Percentiles rank a stretch among this genome's conserved stretches.
Evolutionary conservation across 2,888 invertebrate species (phyloP).

Genomic region (Teleiodes luculella): DNA sequence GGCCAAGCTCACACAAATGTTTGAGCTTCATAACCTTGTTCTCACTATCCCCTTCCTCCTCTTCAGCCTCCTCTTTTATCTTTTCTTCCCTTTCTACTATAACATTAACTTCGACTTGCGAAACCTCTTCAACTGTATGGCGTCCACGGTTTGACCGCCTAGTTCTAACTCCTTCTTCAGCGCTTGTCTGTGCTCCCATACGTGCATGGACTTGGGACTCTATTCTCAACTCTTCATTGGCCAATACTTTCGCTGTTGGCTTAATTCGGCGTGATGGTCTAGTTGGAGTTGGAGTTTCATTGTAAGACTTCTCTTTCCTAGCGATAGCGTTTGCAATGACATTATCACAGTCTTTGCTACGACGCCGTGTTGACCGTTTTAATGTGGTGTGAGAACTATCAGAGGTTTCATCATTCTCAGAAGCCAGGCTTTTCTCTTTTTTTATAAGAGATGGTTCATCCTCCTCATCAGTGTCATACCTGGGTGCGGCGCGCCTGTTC

Average conservation of each 20-base stretch:
- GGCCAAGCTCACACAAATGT: constrained; percentile 77
- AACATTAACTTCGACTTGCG: neutral
- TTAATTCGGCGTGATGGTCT: constrained; percentile 78
- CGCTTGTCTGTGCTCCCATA: constrained; percentile 55
- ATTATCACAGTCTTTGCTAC: constrained; percentile 81
- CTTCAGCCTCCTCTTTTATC: constrained; percentile 25
- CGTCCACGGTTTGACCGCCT: constrained; percentile 45
- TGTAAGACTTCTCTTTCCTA: constrained; percentile 84
- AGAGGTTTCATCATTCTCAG: constrained; percentile 61
- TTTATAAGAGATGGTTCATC: constrained; percentile 44
- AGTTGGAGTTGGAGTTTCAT: constrained; percentile 58
- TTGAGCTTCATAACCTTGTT: constrained; percentile 76
- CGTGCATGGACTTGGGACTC: constrained; percentile 78
- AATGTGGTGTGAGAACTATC: constrained; percentile 59
- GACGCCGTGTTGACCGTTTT: constrained; percentile 81
- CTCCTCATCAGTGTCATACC: constrained; percentile 64
- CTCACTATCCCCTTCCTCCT: constrained; percentile 48
- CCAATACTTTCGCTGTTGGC: constrained; percentile 82
- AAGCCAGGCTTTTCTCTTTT: constrained; percentile 43
- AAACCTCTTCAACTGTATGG: constrained; percentile 31
- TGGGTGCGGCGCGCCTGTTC: constrained; percentile 45
- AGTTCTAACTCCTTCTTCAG: constrained; percentile 61
- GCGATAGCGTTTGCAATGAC: constrained; percentile 85
- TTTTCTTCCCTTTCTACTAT: constrained; percentile 20
- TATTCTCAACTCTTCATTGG: constrained; percentile 80